phyloP scores from a whole-genome alignment of 2,797 vertebrate genomes.

The Mormyrus proboscirostris region DNA sequence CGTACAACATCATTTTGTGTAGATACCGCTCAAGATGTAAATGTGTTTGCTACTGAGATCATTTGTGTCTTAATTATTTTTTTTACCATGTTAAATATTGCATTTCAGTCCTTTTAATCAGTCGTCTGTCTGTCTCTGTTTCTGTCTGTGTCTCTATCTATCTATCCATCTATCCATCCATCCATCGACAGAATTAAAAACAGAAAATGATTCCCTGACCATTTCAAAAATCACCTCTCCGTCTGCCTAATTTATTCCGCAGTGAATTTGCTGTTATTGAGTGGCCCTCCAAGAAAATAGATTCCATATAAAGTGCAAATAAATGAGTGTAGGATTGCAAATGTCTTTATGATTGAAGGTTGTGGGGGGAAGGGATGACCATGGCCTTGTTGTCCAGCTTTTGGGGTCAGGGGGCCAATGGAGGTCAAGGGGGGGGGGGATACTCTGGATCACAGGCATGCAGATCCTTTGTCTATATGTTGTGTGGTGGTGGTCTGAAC shows the following conservation, averaged over 20 bases:
- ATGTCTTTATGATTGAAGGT: background rate
- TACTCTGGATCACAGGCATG: background rate
- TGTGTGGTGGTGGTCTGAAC: background rate
- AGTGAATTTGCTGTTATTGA: background rate
- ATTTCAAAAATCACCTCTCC: background rate
- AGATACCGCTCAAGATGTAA: background rate
- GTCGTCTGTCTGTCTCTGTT: background rate
- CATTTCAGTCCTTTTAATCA: background rate
- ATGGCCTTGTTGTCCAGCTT: background rate
- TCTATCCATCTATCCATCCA: background rate
- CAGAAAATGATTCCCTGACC: background rate
- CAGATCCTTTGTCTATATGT: background rate
- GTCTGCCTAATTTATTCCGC: background rate
- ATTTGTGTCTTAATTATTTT: background rate
- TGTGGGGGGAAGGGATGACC: background rate
- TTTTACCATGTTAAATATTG: background rate
- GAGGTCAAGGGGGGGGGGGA: background rate
- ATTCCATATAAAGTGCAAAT: background rate
- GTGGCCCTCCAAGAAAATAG: background rate
- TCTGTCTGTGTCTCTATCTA: background rate
- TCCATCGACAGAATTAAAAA: background rate
- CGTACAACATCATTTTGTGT: background rate
- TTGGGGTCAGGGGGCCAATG: background rate
- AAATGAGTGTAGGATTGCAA: background rate
- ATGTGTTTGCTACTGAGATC: background rate